Percentiles rank a stretch among this genome's conserved stretches.
phyloP scores from a whole-genome alignment of 2,888 invertebrate species.

The Phragmatobia fuliginosa region DNA sequence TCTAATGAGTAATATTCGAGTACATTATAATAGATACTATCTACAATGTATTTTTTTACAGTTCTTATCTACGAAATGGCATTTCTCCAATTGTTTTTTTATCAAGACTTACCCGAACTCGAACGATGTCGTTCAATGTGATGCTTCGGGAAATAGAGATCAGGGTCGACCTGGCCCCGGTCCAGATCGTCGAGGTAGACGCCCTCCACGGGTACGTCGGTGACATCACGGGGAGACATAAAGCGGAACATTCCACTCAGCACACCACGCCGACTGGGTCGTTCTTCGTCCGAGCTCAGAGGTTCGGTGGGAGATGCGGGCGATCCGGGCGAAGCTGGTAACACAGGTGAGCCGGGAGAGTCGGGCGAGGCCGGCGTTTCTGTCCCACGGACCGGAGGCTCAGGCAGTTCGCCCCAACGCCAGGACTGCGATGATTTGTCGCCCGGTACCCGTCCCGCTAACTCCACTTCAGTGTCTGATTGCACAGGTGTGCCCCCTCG shows the following conservation, averaged over 20 bases:
- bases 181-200: constrained; percentile 97
- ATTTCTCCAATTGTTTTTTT: constrained; percentile 2
- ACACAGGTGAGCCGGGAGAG: constrained; percentile 64
- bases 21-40: neutral
- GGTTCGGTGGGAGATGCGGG: constrained; percentile 77
- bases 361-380: constrained; percentile 57
- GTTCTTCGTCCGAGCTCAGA: constrained; percentile 84
- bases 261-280: constrained; percentile 88
- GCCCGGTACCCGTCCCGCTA: constrained; percentile 79
- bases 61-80: neutral
- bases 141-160: constrained; percentile 95
- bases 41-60: neutral
- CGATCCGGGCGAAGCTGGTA: constrained; percentile 65
- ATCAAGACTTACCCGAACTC: constrained; percentile 72
- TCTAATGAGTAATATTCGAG: neutral
- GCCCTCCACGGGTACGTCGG: constrained; percentile 89
- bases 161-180: constrained; percentile 96
- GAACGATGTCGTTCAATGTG: constrained; percentile 81
- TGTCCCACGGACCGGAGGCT: constrained; percentile 73
- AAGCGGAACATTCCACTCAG: constrained; percentile 97
- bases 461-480: constrained; percentile 97
- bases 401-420: constrained; percentile 96
- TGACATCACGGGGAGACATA: constrained; percentile 87
- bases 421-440: constrained; percentile 90
- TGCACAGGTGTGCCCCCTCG: constrained; percentile 94